phyloP scores from a whole-genome alignment of 2,888 invertebrate species.

The Eilema griseolum region DNA sequence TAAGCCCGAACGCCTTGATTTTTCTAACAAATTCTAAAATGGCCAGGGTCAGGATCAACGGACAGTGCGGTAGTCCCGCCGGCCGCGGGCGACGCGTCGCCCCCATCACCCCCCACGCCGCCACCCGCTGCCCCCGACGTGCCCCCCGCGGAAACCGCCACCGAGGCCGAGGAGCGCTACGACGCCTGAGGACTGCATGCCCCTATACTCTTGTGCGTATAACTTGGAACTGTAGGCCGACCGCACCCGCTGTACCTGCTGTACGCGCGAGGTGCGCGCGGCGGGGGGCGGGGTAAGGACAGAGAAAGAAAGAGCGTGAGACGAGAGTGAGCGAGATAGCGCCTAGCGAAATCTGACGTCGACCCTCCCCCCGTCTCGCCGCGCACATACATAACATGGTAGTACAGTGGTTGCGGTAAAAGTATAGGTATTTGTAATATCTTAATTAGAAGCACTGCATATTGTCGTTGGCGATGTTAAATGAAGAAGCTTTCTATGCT shows the following conservation, averaged over 20 bases:
- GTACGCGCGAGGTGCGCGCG: no score
- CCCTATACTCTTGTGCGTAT: background rate
- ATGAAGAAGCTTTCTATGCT: background rate
- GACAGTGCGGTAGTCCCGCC: slow-evolving; percentile 25
- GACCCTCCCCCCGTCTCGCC: no score
- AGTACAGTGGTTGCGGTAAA: no score
- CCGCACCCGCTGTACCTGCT: no score
- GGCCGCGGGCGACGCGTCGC: slow-evolving; percentile 33
- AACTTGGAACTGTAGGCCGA: background rate
- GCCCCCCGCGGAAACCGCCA: slow-evolving; percentile 82
- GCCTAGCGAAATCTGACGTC: no score
- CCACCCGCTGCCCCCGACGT: slow-evolving; percentile 24
- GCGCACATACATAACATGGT: no score
- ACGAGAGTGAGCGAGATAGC: no score
- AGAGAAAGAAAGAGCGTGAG: no score
- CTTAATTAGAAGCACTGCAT: background rate
- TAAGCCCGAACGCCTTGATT: no score
- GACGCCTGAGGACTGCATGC: slow-evolving; percentile 54
- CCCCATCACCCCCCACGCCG: background rate
- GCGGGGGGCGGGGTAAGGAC: no score
- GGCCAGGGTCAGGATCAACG: slow-evolving; percentile 11
- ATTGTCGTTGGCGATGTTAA: background rate
- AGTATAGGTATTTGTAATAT: background rate
- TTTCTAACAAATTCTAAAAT: background rate
- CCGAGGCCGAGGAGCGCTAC: slow-evolving; percentile 80